Percentiles rank a stretch among this genome's conserved stretches.
These are phyloP conservation scores for Mesoclemmys tuberculata DNA, from an alignment of 2,113 vertebrate species.

Conservation along the genomic window DNA sequence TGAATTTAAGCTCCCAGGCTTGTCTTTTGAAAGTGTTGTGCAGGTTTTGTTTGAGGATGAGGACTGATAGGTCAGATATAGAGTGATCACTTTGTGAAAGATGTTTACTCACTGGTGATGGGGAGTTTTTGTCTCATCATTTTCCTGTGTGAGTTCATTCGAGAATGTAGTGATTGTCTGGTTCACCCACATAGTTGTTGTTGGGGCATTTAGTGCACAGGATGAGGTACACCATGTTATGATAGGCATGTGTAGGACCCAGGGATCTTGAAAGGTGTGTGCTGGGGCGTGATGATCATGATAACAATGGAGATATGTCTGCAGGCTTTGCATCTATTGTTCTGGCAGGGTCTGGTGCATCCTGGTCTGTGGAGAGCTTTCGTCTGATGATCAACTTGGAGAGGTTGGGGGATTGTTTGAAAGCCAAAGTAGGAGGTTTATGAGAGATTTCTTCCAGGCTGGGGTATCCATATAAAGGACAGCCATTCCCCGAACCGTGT, in stretches of 20 bases:
- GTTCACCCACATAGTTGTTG: no score
- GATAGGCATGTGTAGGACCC: not conserved
- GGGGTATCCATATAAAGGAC: not conserved
- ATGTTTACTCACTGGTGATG: no score
- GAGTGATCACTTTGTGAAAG: no score
- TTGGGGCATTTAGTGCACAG: no score
- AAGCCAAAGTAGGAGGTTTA: not conserved
- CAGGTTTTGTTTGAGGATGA: not conserved
- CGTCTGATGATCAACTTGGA: not conserved
- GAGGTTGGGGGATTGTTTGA: not conserved
- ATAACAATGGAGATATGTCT: not conserved
- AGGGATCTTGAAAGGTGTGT: no score
- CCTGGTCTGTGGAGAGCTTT: not conserved
- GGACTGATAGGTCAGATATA: not conserved
- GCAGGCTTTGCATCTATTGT: not conserved
- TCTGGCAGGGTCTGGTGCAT: no score
- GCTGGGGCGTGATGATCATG: not conserved
- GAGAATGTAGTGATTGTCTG: no score
- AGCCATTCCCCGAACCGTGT: not conserved
- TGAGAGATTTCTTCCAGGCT: not conserved
- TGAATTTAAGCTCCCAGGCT: not conserved
- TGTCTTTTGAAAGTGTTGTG: not conserved
- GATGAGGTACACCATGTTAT: not conserved
- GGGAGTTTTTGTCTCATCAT: no score
- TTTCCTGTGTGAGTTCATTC: no score